A percentile compares a stretch with the other conserved stretches of the same genome.
phyloP scores from a whole-genome alignment of 2,113 vertebrate genomes.

The Nyctereutes procyonoides region DNA sequence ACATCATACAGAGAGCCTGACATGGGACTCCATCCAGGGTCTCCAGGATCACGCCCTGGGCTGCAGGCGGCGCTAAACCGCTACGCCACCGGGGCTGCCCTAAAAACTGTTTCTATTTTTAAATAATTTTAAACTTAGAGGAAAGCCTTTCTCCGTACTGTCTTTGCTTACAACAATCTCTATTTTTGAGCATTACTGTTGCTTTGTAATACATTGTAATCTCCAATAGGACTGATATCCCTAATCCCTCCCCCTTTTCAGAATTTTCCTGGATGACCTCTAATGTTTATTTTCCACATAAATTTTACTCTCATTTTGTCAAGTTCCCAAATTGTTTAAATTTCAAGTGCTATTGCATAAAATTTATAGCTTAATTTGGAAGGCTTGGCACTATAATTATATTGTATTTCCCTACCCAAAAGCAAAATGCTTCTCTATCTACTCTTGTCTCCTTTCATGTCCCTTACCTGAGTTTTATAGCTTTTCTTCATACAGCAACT shows the following conservation, averaged over 20 bases:
- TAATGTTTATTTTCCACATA: constrained; percentile 27
- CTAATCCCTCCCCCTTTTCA: background rate
- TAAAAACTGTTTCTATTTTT: constrained; percentile 34
- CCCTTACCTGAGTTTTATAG: constrained; percentile 3
- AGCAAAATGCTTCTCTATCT: background rate
- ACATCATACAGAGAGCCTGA: no score
- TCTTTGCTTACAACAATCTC: background rate
- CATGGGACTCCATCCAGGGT: no score
- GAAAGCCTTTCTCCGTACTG: background rate
- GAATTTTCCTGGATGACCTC: background rate
- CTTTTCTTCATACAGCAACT: background rate
- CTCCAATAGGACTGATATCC: background rate
- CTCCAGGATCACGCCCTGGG: no score
- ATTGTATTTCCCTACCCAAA: background rate
- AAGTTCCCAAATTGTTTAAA: constrained; percentile 28
- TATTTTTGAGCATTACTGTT: background rate
- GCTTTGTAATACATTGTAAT: constrained; percentile 29
- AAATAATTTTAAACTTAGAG: constrained; percentile 18
- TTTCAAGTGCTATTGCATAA: background rate
- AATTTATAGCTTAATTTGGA: constrained; percentile 34
- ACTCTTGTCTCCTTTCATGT: background rate
- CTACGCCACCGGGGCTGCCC: no score
- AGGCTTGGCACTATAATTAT: background rate
- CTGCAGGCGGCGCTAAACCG: no score
- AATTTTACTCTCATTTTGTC: constrained; percentile 33